Conservation (phyloP, 1,140 invertebrate genomes). For the Latrodectus geometricus region DNA sequence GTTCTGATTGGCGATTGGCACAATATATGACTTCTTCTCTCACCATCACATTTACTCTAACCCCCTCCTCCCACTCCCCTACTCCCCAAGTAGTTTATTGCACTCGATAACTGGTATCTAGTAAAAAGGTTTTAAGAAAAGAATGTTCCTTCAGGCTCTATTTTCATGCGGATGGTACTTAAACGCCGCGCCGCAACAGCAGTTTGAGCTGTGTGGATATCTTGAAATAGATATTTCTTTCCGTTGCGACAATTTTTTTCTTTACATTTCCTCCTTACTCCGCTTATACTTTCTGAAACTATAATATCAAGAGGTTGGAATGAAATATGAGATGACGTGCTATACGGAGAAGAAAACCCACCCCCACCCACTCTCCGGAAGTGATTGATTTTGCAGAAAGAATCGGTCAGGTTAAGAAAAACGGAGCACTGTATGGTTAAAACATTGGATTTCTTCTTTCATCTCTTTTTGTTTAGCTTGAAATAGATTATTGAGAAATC, state of each 20-base stretch:
- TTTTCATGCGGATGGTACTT: conserved; percentile 53
- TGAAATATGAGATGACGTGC: conserved; percentile 49
- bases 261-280: conserved; percentile 1
- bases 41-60: neutral
- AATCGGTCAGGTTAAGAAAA: too few species aligned
- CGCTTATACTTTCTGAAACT: conserved; percentile 39
- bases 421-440: too few species aligned
- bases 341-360: conserved; percentile 20
- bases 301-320: conserved; percentile 43
- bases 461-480: too few species aligned
- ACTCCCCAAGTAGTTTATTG: conserved; percentile 49
- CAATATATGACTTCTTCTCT: conserved; percentile 21
- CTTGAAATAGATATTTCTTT: conserved; percentile 55
- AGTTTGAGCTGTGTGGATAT: conserved; percentile 34
- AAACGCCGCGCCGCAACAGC: conserved; percentile 14
- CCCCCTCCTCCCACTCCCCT: conserved; percentile 15
- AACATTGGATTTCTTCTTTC: too few species aligned
- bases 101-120: conserved; percentile 55
- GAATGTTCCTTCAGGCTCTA: conserved; percentile 49
- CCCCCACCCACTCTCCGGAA: neutral
- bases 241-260: conserved; percentile 21
- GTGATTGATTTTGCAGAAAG: conserved; percentile 28
- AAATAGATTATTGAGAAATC: too few species aligned
- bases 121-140: conserved; percentile 50
- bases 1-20: neutral